phyloP scores from a whole-genome alignment of 2,113 vertebrate genomes.

The Platysteira castanea region DNA sequence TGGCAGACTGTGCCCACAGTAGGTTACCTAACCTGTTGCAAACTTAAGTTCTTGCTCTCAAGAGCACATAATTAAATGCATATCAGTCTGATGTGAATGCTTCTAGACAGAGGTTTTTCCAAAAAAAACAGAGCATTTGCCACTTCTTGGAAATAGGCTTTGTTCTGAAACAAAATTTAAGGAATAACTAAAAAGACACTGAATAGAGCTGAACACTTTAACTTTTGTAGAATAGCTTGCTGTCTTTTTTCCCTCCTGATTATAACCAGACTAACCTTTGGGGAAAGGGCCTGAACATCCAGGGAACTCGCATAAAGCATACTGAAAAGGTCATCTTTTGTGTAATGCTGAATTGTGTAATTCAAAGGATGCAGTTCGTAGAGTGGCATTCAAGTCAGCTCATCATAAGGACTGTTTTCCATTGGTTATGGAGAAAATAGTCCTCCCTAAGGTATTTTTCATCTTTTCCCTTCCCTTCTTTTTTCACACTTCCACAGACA shows the following conservation, averaged over 20 bases:
- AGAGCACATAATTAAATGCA: not conserved
- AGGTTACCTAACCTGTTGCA: not conserved
- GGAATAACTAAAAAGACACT: not conserved
- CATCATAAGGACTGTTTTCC: not conserved
- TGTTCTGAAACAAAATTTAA: not conserved
- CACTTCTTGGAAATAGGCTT: not conserved
- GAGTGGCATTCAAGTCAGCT: not conserved
- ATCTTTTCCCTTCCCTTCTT: not conserved
- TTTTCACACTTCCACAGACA: not conserved
- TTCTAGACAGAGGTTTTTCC: not conserved
- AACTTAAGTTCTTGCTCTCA: not conserved
- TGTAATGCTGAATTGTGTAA: not conserved
- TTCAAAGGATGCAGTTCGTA: not conserved
- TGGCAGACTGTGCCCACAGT: not conserved
- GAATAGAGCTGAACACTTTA: not conserved
- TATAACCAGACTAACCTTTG: conserved; percentile 37
- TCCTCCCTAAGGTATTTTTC: not conserved
- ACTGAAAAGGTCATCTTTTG: conserved; percentile 56
- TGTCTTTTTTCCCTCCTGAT: not conserved
- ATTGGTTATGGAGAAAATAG: not conserved
- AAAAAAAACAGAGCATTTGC: not conserved
- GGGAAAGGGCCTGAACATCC: conserved; percentile 18
- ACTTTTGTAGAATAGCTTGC: not conserved
- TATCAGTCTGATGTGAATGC: not conserved
- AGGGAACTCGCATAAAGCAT: conserved; percentile 13